Conservation (phyloP, 2,113 vertebrate species). For the Leucoraja erinaceus region DNA sequence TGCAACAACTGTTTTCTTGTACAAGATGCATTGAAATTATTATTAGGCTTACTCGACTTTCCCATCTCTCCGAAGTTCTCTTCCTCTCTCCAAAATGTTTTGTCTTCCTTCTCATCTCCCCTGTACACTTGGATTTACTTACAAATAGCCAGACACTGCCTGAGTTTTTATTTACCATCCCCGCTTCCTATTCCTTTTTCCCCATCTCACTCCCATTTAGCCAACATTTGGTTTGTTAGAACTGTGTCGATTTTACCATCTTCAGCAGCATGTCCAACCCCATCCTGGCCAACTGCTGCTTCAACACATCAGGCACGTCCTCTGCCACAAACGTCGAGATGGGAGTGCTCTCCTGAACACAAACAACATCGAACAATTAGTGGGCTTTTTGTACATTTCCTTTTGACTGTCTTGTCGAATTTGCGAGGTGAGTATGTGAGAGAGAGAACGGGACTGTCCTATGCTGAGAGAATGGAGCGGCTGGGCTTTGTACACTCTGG, state of each 20-base stretch:
- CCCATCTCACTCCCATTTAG: not conserved
- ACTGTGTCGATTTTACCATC: slow-evolving; percentile 68
- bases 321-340: slow-evolving; percentile 73
- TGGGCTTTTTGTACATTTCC: too few species aligned
- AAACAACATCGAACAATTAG: not conserved
- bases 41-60: not conserved
- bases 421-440: too few species aligned
- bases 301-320: slow-evolving; percentile 59
- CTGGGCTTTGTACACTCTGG: too few species aligned
- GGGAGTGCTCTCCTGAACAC: slow-evolving; percentile 77
- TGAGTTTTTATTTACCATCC: not conserved
- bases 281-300: slow-evolving; percentile 76
- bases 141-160: not conserved
- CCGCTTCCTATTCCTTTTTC: not conserved
- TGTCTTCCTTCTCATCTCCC: not conserved
- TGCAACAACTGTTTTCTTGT: not conserved
- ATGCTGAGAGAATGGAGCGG: too few species aligned
- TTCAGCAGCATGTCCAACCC: slow-evolving; percentile 85
- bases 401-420: too few species aligned
- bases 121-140: not conserved
- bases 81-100: too few species aligned
- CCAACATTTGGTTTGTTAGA: not conserved
- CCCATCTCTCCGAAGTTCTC: not conserved
- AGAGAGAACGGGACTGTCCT: too few species aligned
- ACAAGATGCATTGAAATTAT: not conserved